A percentile compares a stretch with the other conserved stretches of the same genome.
phyloP scores from a whole-genome alignment of 2,797 vertebrate genomes.

The Triplophysa yarkandensis region DNA sequence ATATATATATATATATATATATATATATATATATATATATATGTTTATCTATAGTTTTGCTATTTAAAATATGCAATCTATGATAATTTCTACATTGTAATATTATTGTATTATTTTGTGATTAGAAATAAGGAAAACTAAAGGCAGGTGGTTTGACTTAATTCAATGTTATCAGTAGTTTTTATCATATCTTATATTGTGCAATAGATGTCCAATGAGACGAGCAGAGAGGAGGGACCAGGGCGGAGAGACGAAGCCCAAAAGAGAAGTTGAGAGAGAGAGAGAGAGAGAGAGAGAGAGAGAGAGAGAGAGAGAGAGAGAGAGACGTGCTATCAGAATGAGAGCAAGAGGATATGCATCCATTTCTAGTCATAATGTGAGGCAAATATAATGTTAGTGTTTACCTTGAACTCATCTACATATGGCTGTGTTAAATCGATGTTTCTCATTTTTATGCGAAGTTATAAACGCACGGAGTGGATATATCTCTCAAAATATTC shows the following conservation, averaged over 20 bases:
- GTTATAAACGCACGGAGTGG: constrained; percentile 20
- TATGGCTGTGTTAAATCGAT: constrained; percentile 2
- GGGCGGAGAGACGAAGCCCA: constrained; percentile 54
- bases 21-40: too few species aligned
- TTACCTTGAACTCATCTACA: neutral
- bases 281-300: constrained; percentile 59
- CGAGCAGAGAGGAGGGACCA: constrained; percentile 63
- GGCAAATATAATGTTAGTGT: constrained; percentile 34
- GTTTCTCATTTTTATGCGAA: constrained; percentile 3
- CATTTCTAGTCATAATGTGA: constrained; percentile 55
- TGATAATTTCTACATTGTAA: too few species aligned
- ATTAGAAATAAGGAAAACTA: neutral
- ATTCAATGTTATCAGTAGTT: constrained; percentile 55
- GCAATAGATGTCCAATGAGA: constrained; percentile 70
- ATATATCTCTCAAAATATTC: constrained; percentile 17
- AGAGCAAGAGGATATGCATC: constrained; percentile 60
- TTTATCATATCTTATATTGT: constrained; percentile 59
- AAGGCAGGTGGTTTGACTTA: constrained; percentile 16
- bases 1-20: too few species aligned
- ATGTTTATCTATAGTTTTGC: too few species aligned
- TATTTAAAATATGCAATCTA: too few species aligned
- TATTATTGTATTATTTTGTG: neutral
- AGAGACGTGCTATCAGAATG: constrained; percentile 67
- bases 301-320: constrained; percentile 60
- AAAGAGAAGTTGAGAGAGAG: constrained; percentile 60